Evolutionary conservation across 2,888 invertebrate species (phyloP).

Genomic region (Megaustenia siamemsis): DNA sequence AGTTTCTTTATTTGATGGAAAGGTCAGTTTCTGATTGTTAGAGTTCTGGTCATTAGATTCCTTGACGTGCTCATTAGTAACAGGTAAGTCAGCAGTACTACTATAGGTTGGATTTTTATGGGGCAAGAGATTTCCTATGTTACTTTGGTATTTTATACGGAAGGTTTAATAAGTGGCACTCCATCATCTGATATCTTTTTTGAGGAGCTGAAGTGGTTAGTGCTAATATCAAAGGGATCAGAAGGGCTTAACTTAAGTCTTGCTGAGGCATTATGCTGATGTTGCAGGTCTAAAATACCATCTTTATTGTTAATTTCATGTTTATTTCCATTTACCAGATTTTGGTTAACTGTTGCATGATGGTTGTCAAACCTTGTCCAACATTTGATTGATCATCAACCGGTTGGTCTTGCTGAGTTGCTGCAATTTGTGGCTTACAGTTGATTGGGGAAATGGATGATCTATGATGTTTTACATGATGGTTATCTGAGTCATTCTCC

Average conservation of each 20-base stretch:
- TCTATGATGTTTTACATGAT: not conserved
- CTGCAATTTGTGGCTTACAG: not conserved
- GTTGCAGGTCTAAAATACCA: not conserved
- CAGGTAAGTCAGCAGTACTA: not conserved
- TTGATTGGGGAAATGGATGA: not conserved
- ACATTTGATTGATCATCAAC: not conserved
- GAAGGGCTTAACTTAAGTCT: not conserved
- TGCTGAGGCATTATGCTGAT: not conserved
- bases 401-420: not conserved
- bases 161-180: constrained; percentile 23
- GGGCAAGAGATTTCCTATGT: not conserved
- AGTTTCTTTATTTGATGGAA: too few relatives aligned
- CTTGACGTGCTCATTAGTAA: not conserved
- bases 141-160: not conserved
- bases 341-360: not conserved
- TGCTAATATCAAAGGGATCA: not conserved
- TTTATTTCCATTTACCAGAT: not conserved
- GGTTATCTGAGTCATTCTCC: not conserved
- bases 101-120: not conserved
- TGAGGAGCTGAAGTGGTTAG: constrained; percentile 34
- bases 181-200: not conserved
- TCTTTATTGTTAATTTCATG: not conserved
- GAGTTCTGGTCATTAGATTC: not conserved
- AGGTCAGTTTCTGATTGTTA: not conserved
- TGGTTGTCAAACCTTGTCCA: constrained; percentile 13